Percentiles rank a stretch among this genome's conserved stretches.
Evolutionary conservation across 2,113 vertebrate species (phyloP).

Genomic region (Caloenas nicobarica): DNA sequence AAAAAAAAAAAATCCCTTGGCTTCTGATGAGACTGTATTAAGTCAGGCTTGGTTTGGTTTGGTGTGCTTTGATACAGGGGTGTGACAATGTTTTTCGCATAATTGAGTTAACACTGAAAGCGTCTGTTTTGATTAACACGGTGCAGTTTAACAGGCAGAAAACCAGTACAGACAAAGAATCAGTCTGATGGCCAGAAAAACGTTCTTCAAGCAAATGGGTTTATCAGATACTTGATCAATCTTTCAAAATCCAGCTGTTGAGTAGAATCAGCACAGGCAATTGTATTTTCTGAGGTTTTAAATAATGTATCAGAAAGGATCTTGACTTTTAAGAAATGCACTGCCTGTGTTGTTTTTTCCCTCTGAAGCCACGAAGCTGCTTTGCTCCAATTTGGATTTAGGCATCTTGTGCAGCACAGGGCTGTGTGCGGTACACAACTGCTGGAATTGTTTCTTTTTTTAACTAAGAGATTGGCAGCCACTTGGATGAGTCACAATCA

Average conservation of each 20-base stretch:
- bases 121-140: not conserved
- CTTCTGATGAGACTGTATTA: not conserved
- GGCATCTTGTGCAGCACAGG: not conserved
- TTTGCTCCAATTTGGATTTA: constrained; percentile 4
- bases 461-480: constrained; percentile 54
- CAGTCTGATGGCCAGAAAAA: not conserved
- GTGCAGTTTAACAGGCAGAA: not conserved
- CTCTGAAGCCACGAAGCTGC: not conserved
- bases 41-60: not conserved
- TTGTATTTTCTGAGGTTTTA: not conserved
- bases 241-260: constrained; percentile 40
- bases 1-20: not conserved
- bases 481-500: constrained; percentile 57
- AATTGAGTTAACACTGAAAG: not conserved
- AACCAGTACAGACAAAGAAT: not conserved
- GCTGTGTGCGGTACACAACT: not conserved
- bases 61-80: not conserved
- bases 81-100: not conserved
- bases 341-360: not conserved
- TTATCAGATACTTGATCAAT: constrained; percentile 5
- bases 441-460: constrained; percentile 66
- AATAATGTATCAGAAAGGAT: constrained; percentile 18
- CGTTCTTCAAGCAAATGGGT: not conserved
- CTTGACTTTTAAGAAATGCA: not conserved
- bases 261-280: not conserved